These are phyloP conservation scores for Vidua macroura DNA, from an alignment of 2,113 vertebrate genomes.

Conservation along the genomic window DNA sequence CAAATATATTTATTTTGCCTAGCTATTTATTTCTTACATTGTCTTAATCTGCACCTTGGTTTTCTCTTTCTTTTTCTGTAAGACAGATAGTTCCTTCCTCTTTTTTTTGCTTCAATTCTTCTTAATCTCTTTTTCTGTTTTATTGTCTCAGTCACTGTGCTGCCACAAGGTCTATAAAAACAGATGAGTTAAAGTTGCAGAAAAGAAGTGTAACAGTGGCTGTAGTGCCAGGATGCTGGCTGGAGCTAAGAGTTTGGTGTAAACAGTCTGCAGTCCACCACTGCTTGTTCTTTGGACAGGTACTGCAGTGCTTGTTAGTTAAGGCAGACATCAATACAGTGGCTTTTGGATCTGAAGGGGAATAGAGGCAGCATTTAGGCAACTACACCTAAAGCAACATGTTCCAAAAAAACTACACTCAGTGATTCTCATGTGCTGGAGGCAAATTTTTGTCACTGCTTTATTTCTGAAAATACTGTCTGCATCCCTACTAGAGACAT, in stretches of 20 bases:
- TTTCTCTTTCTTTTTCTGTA: background rate
- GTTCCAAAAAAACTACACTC: background rate
- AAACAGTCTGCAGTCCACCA: background rate
- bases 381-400: background rate
- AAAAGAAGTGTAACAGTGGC: background rate
- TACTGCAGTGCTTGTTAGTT: background rate
- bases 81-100: background rate
- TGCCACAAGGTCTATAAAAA: background rate
- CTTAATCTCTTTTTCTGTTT: background rate
- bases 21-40: background rate
- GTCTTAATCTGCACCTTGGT: background rate
- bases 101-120: background rate
- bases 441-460: background rate
- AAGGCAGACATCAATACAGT: background rate
- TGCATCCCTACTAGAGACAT: background rate
- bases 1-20: background rate
- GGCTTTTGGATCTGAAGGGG: background rate
- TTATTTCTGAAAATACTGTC: background rate
- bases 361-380: background rate
- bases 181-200: background rate
- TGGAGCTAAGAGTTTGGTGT: background rate
- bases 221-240: background rate
- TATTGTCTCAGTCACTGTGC: background rate
- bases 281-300: background rate
- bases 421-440: background rate